Evolutionary conservation across 2,113 vertebrate genomes (phyloP).

Genomic region (Anhinga anhinga): DNA sequence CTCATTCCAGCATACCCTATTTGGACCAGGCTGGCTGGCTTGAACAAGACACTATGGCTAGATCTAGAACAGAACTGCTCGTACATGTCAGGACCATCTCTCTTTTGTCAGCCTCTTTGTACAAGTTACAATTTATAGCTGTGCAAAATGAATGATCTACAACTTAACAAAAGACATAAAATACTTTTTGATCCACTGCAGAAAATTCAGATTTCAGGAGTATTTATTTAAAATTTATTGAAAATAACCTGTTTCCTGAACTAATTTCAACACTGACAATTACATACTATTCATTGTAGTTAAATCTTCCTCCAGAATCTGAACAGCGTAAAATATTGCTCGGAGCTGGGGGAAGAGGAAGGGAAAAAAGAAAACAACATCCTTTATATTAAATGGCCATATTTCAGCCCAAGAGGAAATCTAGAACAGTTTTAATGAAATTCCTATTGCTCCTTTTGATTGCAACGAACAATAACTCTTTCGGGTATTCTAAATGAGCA

Average conservation of each 20-base stretch:
- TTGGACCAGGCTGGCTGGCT: neutral
- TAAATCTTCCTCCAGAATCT: neutral
- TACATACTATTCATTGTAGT: neutral
- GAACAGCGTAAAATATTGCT: neutral
- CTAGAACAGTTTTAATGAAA: neutral
- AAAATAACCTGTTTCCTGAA: neutral
- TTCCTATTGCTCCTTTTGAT: neutral
- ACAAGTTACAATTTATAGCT: neutral
- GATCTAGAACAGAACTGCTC: neutral
- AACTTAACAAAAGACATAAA: neutral
- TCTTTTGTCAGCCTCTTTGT: neutral
- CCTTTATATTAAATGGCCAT: neutral
- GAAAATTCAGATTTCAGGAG: neutral
- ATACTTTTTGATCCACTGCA: neutral
- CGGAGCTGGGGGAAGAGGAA: neutral
- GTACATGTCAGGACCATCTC: neutral
- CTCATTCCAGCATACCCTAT: conserved; percentile 43
- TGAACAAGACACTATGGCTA: neutral
- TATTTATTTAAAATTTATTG: neutral
- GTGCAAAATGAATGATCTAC: neutral
- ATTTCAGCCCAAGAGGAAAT: neutral
- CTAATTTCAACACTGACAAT: neutral
- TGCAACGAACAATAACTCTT: neutral
- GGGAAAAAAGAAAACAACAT: neutral
- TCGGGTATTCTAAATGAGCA: neutral